A percentile compares a stretch with the other conserved stretches of the same genome.
phyloP scores from a whole-genome alignment of 2,888 invertebrate species.

The Baronia brevicornis region DNA sequence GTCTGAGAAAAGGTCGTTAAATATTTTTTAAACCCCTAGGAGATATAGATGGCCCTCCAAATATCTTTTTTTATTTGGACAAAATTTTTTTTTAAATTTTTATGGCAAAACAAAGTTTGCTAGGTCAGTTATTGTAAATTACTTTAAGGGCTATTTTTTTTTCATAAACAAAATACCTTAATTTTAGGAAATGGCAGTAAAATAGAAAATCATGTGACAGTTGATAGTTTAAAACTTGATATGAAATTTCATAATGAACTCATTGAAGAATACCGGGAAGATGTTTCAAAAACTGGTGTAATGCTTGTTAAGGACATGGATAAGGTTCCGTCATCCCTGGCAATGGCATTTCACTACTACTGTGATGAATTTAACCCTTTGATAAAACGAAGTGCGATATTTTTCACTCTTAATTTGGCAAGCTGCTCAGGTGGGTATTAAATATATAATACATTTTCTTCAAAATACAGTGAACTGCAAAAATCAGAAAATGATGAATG shows the following conservation, averaged over 20 bases:
- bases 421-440: slow-evolving; percentile 42
- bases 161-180: neutral
- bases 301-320: slow-evolving; percentile 56
- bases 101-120: no score
- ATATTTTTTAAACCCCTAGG: no score
- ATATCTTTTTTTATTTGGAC: no score
- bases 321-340: slow-evolving; percentile 48
- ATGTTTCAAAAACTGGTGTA: slow-evolving; percentile 46
- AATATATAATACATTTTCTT: neutral
- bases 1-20: no score
- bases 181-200: slow-evolving; percentile 44
- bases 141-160: no score
- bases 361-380: slow-evolving; percentile 67
- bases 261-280: slow-evolving; percentile 40
- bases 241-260: slow-evolving; percentile 48
- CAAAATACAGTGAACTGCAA: no score
- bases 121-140: no score
- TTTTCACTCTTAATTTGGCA: slow-evolving; percentile 57
- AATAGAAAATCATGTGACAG: slow-evolving; percentile 34
- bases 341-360: slow-evolving; percentile 69
- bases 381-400: slow-evolving; percentile 58
- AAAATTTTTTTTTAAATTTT: no score
- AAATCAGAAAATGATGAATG: no score
- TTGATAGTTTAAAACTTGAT: slow-evolving; percentile 38
- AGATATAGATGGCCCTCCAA: no score